Base-by-base conservation (phyloP, 92 coral and sea anemone genomes). In the Micromussa lordhowensis region DNA sequence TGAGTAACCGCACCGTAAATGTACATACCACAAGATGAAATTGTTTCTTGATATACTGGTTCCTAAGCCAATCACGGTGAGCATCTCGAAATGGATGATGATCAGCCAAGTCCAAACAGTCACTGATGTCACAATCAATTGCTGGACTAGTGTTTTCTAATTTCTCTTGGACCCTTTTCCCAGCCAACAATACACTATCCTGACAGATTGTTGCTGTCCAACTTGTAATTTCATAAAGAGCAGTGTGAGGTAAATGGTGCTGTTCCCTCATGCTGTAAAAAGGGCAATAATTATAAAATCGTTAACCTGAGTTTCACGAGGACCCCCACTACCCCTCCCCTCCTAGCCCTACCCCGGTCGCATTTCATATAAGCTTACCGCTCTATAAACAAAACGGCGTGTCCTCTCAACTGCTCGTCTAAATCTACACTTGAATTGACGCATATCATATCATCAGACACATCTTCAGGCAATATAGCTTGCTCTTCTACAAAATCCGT, bases 11-110 rank as follows among this genome's bases (percentile, higher is more conserved):
- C n/a, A n/a, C n/a, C n/a, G n/a, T n/a, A n/a, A 28, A 28, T 10
- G 34, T 68, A 81, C 85, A 81, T 81, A 81, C 85, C 85, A 81
- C 85, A 81, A 81, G 75, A 81, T 81, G 74, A 58, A 81, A 81
- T 21, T 63, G 73, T 22, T 68, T 40, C 5, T 82, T 82, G 64
- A 82, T 14, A 29, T 44, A 82, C 40, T 66, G 15, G 44, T 82
- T 68, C 40, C 77, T 68, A 6, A 66, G 64, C 86, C 86, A 82
- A 38, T 38, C 75, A 68, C 77, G 68, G 17, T 22, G 77, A 13
- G 77, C 68, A 21, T 44, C 76, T 68, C 26, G 76, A 82, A 82
- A 82, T 68, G 55, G 48, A 16, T 66, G 24, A 82, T 80, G 34
- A 82, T 82, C 77, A 35, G 40, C 34, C 38, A 82, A 14, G 64